A percentile compares a stretch with the other conserved stretches of the same genome.
phyloP scores from a whole-genome alignment of 2,113 vertebrate species.

The Nannospalax galili region DNA sequence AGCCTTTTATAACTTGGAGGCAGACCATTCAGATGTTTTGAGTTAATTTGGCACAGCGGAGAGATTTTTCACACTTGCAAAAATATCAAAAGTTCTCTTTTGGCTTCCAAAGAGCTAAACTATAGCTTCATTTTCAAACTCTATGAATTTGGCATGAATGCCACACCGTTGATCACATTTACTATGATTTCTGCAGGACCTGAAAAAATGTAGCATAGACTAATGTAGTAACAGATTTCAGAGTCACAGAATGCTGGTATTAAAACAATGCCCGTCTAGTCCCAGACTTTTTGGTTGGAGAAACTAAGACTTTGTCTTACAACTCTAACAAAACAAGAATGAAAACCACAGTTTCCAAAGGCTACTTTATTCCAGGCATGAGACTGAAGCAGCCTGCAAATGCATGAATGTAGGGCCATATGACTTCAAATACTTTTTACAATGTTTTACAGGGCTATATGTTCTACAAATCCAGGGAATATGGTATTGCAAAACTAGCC shows the following conservation, averaged over 20 bases:
- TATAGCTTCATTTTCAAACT: conserved; percentile 60
- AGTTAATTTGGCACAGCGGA: conserved; percentile 57
- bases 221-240: conserved; percentile 55
- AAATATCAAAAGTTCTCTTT: conserved; percentile 63
- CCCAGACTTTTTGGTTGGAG: not conserved
- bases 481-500: too few relatives aligned
- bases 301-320: conserved; percentile 36
- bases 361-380: not conserved
- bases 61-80: conserved; percentile 70
- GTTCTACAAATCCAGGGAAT: not conserved
- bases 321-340: not conserved
- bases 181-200: conserved; percentile 33
- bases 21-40: conserved; percentile 64
- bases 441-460: not conserved
- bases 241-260: conserved; percentile 10
- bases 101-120: conserved; percentile 49
- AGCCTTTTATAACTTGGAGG: conserved; percentile 44
- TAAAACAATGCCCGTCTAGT: not conserved
- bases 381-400: not conserved
- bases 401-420: not conserved
- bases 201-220: not conserved
- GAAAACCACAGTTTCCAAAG: not conserved
- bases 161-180: conserved; percentile 21
- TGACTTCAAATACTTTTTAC: too few relatives aligned
- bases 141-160: conserved; percentile 56